These are phyloP conservation scores for Poecilobothrus nobilitatus DNA, from an alignment of 2,888 invertebrate species.

Conservation along the genomic window DNA sequence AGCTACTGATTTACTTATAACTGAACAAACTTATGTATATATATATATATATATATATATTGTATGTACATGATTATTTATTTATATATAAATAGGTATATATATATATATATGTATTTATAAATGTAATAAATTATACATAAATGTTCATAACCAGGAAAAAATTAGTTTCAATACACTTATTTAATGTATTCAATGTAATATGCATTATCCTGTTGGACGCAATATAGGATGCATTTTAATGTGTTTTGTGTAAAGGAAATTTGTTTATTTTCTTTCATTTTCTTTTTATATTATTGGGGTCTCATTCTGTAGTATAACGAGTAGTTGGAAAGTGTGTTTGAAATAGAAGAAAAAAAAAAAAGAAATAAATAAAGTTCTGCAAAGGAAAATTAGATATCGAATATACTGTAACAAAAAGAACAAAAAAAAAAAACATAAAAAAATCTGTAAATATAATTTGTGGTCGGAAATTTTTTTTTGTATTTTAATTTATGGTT, in stretches of 20 bases:
- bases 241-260: not conserved
- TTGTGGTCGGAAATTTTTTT: constrained; percentile 4
- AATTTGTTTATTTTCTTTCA: not conserved
- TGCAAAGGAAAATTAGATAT: not conserved
- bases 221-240: not conserved
- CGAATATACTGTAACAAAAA: not conserved
- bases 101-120: no score
- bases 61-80: no score
- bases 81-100: no score
- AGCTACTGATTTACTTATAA: no score
- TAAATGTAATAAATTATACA: no score
- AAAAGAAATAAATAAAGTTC: not conserved
- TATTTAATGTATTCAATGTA: not conserved
- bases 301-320: not conserved
- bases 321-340: not conserved
- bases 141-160: no score
- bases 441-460: not conserved
- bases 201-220: constrained; percentile 1
- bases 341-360: not conserved
- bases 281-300: not conserved
- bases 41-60: no score
- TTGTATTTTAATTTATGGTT: not conserved
- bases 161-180: no score
- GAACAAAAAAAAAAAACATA: not conserved
- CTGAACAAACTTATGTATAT: no score